Evolutionary conservation across 2,797 vertebrate species (phyloP), one percentile per base, ranked within the genome.

Genomic region (Cryptoprocta ferox): DNA sequence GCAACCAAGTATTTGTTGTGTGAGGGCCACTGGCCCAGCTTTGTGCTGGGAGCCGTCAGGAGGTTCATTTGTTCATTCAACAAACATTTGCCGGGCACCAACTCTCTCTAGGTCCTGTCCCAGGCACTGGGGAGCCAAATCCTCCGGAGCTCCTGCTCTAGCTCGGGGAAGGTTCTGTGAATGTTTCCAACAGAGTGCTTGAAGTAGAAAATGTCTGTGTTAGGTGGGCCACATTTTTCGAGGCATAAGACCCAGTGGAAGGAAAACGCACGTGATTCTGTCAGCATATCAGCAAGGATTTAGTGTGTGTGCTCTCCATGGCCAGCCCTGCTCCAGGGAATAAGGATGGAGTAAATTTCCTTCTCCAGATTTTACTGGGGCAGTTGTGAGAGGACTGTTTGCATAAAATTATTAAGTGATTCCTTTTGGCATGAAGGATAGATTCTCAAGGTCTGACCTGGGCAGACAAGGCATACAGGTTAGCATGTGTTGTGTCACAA

Each of bases 251-350:
- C 63, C 15, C 24, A 45, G 24, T n/a, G 24, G 48, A 28, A 75
- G 61, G 28, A 65, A 26, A 85, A n/a, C 37, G n/a, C 19, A n/a
- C 12, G 1, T 2, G 0, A 18, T 81, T 73, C 15, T 24, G 4
- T 71, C 59, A 24, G 59, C 7, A 35, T 4, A 37, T 39, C 30
- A 26, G 59, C 4, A 8, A 53, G 78, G 59, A 45, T n/a, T 73
- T 84, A 16, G 32, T 11, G 1, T 63, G 19, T 35, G 4, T 37
- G 3, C 35, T 73, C 53, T 50, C 5, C 0, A 0, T 6, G 19
- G 16, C 50, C 15, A 65, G 8, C 42, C 2, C 42, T 6, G 63
- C 50, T n/a, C 37, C 39, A n/a, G 63, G 21, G 26, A 32, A 61
- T 3, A 42, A 35, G 37, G 1, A 11, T 35, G 14, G 35, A n/a